These are phyloP conservation scores for Macrotis lagotis DNA, from an alignment of 2,113 vertebrate species.

Conservation along the genomic window DNA sequence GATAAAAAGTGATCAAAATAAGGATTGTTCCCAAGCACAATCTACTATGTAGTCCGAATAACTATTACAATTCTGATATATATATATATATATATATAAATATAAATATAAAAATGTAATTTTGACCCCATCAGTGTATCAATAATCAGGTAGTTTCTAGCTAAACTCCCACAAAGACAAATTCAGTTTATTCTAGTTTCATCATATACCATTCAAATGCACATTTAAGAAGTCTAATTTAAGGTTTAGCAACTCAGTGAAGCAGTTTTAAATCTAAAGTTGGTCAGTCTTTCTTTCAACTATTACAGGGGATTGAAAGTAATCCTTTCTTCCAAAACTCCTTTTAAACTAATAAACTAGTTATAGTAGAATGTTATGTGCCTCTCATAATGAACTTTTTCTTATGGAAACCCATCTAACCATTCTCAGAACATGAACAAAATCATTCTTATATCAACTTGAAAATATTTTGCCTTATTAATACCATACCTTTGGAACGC, in stretches of 20 bases:
- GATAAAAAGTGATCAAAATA: conserved; percentile 30
- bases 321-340: conserved; percentile 36
- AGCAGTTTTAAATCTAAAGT: conserved; percentile 69
- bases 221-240: conserved; percentile 60
- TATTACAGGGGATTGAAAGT: background rate
- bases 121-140: background rate
- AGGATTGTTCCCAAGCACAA: conserved; percentile 13
- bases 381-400: conserved; percentile 34
- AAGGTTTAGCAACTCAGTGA: conserved; percentile 49
- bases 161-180: conserved; percentile 7
- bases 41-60: background rate
- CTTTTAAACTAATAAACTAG: conserved; percentile 41
- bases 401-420: conserved; percentile 37
- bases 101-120: conserved; percentile 9
- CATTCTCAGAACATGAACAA: conserved; percentile 18
- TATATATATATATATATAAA: background rate
- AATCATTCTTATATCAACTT: background rate
- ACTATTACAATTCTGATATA: background rate
- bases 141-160: conserved; percentile 42
- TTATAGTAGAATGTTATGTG: background rate
- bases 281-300: conserved; percentile 60
- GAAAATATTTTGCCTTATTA: conserved; percentile 24
- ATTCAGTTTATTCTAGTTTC: background rate
- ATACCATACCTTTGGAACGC: conserved; percentile 43
- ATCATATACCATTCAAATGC: conserved; percentile 44